These are phyloP conservation scores for Caenorhabditis sulstoni DNA, from an alignment of 2,888 invertebrate genomes.

Conservation along the genomic window DNA sequence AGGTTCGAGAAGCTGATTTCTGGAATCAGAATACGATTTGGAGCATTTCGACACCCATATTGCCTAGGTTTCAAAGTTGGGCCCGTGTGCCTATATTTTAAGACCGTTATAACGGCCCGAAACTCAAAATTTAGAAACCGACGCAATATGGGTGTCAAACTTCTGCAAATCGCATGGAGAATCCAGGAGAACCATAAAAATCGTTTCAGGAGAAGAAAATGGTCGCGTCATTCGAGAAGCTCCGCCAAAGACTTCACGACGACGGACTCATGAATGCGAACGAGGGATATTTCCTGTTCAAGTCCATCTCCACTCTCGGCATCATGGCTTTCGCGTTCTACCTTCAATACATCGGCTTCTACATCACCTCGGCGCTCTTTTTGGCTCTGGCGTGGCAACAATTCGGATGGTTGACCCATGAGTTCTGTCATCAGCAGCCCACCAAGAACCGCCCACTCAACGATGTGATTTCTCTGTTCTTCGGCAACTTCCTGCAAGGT, in stretches of 20 bases:
- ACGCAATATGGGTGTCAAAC: slow-evolving; percentile 71
- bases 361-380: slow-evolving; percentile 72
- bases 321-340: slow-evolving; percentile 72
- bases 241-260: slow-evolving; percentile 71
- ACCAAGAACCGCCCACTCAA: slow-evolving; percentile 71
- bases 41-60: slow-evolving; percentile 1
- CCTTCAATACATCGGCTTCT: slow-evolving; percentile 69
- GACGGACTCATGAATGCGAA: slow-evolving; percentile 75
- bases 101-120: not conserved
- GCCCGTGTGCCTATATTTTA: not conserved
- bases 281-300: slow-evolving; percentile 69
- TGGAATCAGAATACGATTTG: not conserved
- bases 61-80: slow-evolving; percentile 5
- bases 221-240: slow-evolving; percentile 74
- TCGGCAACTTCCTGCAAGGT: slow-evolving; percentile 78
- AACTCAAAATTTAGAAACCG: slow-evolving; percentile 13
- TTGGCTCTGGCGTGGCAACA: slow-evolving; percentile 79
- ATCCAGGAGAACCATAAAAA: not conserved
- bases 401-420: slow-evolving; percentile 78
- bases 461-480: slow-evolving; percentile 70
- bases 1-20: slow-evolving; percentile 50
- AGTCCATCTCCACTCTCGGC: slow-evolving; percentile 64
- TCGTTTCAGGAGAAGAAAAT: slow-evolving; percentile 76
- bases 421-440: slow-evolving; percentile 79
- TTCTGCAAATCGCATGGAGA: slow-evolving; percentile 51